Evolutionary conservation across 2,888 invertebrate species (phyloP), one percentile per base, ranked within the genome.

Genomic region (Cylindroiulus punctatus): DNA sequence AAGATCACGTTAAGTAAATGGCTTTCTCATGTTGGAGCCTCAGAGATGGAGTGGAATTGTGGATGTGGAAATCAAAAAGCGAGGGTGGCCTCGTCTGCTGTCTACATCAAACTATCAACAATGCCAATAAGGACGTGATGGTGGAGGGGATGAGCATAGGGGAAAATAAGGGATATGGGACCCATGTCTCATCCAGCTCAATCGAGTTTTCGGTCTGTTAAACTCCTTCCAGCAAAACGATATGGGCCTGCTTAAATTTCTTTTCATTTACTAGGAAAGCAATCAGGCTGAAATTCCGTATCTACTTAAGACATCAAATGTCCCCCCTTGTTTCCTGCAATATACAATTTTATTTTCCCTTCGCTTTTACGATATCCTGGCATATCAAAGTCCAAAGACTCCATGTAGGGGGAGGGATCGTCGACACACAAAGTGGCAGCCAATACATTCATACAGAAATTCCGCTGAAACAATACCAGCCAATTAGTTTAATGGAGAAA

Each of bases 1-100:
- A 52, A 52, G 52, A 52, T 52, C 52, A 52, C 52, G 52, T 52
- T 52, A 52, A 52, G 52, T 52, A 52, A 52, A 52, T 52, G 52
- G 52, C 52, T 52, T 52, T 52, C 52, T 52, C 52, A 52, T 52
- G 52, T 52, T 52, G 52, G 52, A 52, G 2, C 52, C 52, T 52
- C n/a, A 52, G n/a, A 52, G 52, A 52, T 52, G 52, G 52, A 52
- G 52, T 52, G 52, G n/a, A 52, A 52, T 52, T 52, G 52, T 52
- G 52, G 19, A 52, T 52, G 52, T 52, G 52, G 52, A 52, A 52
- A 52, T 52, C 52, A 52, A 52, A 52, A 52, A 52, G 52, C 52
- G 52, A 52, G 52, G 52, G n/a, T 52, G 52, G n/a, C 52, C 8
- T 47, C 47, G 47, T 47, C 47, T 47, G 47, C 47, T 47, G 47